Evolutionary conservation across 2,888 invertebrate species (phyloP), one percentile per base, ranked within the genome.

Genomic region (Vandiemenella viatica): DNA sequence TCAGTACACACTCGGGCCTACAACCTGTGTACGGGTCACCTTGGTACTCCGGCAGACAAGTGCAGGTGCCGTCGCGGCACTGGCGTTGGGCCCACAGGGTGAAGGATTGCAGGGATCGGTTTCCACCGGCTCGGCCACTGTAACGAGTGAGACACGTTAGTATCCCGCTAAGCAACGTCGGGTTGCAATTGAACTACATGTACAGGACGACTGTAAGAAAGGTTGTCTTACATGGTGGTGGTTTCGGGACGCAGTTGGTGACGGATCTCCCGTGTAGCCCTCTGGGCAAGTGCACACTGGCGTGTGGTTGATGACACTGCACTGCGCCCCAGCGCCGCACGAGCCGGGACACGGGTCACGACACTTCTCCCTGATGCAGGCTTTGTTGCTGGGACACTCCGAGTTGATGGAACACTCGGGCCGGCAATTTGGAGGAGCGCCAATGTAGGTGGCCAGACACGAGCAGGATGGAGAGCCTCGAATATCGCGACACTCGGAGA

Each of bases 311-410:
- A 78, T 73, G 5, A 85, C 80, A 42, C 64, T 65, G 62, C 82
- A 77, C 55, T 72, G 60, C 50, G 83, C 74, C 55, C 75, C 72
- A 56, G 68, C 63, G 52, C 80, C 79, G 61, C 80, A 88, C 5
- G 81, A 81, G 8, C 85, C 85, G 7, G 81, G 81, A 58, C 87
- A 88, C n/a, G 86, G 86, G 64, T 87, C 81, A 37, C 72, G 69
- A 61, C 84, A 84, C 63, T 75, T 81, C 64, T 79, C 74, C 59
- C 76, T 74, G n/a, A 83, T 76, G 59, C 85, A 86, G 7, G 85
- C 82, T 57, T 75, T 69, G 60, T 80, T 77, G 54, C 76, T 74
- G 6, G 76, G 59, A 59, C 85, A 85, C 50, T 83, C 87, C 18
- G 77, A 73, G 60, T 77, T 78, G 22, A 76, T 73, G 1, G 71